Conservation (phyloP, 2,113 vertebrate species). For the Mirounga angustirostris region DNA sequence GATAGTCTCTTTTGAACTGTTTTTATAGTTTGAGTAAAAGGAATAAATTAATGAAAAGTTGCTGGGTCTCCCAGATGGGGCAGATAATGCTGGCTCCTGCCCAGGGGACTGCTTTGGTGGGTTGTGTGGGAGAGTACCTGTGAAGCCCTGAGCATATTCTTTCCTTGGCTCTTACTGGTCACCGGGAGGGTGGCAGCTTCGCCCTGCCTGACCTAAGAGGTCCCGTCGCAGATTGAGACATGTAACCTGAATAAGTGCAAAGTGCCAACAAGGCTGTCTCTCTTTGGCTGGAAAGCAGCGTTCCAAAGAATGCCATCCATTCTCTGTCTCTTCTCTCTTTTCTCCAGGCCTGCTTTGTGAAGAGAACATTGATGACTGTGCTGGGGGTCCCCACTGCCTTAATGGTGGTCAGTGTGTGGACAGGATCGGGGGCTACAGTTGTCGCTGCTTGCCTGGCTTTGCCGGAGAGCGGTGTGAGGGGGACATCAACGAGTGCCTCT, state of each 20-base stretch:
- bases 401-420: constrained; percentile 95
- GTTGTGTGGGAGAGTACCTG: neutral
- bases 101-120: neutral
- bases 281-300: neutral
- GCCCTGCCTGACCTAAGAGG: neutral
- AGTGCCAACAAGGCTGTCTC: neutral
- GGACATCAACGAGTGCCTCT: constrained; percentile 95
- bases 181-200: neutral
- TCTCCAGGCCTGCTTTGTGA: constrained; percentile 92
- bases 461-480: constrained; percentile 95
- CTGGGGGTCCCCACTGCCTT: constrained; percentile 89
- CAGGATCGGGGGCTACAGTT: constrained; percentile 93
- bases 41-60: neutral
- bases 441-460: constrained; percentile 93
- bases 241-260: neutral
- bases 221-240: neutral
- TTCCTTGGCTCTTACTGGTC: neutral
- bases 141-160: neutral
- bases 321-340: neutral
- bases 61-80: neutral
- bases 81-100: neutral
- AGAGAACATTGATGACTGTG: constrained; percentile 93
- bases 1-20: neutral
- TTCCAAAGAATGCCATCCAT: neutral
- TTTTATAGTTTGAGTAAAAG: constrained; percentile 39